Evolutionary conservation across 2,113 vertebrate genomes (phyloP).

Genomic region (Pedetes capensis): DNA sequence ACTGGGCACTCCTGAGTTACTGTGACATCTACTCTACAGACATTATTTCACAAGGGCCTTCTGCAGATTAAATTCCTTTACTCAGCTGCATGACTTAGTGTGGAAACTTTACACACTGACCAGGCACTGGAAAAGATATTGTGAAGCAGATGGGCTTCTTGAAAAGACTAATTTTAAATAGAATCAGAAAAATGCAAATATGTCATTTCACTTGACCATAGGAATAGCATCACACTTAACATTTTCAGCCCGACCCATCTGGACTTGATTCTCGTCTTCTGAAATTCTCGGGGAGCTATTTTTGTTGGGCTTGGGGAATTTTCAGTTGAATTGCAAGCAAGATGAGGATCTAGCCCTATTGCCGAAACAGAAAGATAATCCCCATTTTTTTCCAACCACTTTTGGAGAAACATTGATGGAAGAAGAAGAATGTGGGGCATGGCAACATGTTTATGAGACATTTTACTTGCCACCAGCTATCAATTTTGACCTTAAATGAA

Average conservation of each 20-base stretch:
- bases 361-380: background rate
- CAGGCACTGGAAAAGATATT: background rate
- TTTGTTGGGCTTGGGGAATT: background rate
- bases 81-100: background rate
- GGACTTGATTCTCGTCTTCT: background rate
- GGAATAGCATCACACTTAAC: background rate
- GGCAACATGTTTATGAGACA: background rate
- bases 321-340: background rate
- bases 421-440: background rate
- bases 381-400: no score
- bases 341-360: background rate
- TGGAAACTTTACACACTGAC: background rate
- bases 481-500: background rate
- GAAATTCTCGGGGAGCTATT: background rate
- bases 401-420: background rate
- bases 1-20: fast-evolving
- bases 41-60: background rate
- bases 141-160: background rate
- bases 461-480: background rate
- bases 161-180: background rate
- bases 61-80: no score
- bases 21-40: fast-evolving
- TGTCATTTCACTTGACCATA: background rate
- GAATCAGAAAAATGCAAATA: background rate
- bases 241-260: background rate